Percentiles rank a stretch among this genome's conserved stretches.
Evolutionary conservation across 2,888 invertebrate species (phyloP).

Genomic region (Ceramica pisi): DNA sequence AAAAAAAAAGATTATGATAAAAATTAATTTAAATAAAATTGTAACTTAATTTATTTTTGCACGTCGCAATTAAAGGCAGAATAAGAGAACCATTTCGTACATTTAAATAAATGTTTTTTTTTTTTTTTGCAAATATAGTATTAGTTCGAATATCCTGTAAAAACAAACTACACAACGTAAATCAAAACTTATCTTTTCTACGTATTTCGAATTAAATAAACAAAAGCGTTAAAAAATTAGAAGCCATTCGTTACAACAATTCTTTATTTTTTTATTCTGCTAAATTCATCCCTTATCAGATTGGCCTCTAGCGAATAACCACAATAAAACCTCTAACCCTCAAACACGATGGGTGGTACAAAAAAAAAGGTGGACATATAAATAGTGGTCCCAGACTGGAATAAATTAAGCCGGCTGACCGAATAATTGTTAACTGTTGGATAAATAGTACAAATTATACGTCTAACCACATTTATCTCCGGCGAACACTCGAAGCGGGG

Average conservation of each 20-base stretch:
- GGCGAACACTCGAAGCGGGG: conserved; percentile 78
- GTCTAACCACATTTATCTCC: conserved; percentile 84
- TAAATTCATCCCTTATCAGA: conserved; percentile 37
- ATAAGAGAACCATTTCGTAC: too few species aligned
- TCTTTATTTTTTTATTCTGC: conserved; percentile 18
- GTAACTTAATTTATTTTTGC: too few species aligned
- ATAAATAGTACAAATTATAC: conserved; percentile 82
- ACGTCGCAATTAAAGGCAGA: too few species aligned
- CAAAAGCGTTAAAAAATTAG: conserved; percentile 7
- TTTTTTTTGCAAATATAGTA: too few species aligned
- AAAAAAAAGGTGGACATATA: conserved; percentile 48
- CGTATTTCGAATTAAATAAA: conserved; percentile 12
- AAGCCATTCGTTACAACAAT: conserved; percentile 15
- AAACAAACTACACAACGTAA: neutral
- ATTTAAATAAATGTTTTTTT: too few species aligned
- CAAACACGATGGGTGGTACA: conserved; percentile 34
- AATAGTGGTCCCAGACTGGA: conserved; percentile 56
- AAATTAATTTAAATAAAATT: too few species aligned
- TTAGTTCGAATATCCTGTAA: too few species aligned
- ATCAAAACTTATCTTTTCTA: neutral
- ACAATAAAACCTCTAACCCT: conserved; percentile 17
- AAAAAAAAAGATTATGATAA: too few species aligned
- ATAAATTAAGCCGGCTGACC: conserved; percentile 68
- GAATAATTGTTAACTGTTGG: conserved; percentile 75
- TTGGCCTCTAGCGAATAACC: conserved; percentile 4